These are phyloP conservation scores for Onychostoma macrolepis DNA, from an alignment of 2,113 vertebrate genomes.

Conservation along the genomic window DNA sequence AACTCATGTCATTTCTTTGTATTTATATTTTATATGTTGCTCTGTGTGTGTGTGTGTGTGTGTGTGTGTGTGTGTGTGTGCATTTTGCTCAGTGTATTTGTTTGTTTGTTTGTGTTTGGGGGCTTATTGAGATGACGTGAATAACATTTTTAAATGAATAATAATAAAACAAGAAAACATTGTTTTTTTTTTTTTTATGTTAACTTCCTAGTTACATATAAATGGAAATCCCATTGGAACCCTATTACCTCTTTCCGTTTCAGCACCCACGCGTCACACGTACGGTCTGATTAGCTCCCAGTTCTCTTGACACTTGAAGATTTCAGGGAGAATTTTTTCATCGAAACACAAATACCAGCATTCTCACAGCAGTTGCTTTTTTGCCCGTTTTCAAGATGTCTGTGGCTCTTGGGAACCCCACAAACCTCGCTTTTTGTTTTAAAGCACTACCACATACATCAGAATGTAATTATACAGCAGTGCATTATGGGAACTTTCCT, in stretches of 20 bases:
- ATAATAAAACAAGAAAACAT: background rate
- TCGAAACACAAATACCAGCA: background rate
- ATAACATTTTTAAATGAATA: background rate
- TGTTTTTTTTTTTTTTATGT: background rate
- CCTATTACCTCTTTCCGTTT: background rate
- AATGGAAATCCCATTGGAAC: background rate
- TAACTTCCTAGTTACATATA: background rate
- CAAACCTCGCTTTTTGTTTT: background rate
- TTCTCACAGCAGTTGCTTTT: conserved; percentile 5
- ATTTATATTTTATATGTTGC: no score
- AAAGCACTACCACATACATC: background rate
- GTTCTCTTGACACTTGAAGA: background rate
- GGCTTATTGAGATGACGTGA: background rate
- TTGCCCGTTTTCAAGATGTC: background rate
- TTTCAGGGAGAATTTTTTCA: background rate
- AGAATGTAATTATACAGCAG: background rate
- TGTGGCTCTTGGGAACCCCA: background rate
- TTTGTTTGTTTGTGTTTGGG: background rate
- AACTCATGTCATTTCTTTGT: no score
- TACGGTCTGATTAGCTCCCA: conserved; percentile 1
- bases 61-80: no score
- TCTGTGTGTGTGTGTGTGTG: no score
- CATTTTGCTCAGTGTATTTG: background rate
- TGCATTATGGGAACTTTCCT: background rate
- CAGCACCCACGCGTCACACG: background rate